phyloP scores from a whole-genome alignment of 2,888 invertebrate species.

The Terebella lapidaria region DNA sequence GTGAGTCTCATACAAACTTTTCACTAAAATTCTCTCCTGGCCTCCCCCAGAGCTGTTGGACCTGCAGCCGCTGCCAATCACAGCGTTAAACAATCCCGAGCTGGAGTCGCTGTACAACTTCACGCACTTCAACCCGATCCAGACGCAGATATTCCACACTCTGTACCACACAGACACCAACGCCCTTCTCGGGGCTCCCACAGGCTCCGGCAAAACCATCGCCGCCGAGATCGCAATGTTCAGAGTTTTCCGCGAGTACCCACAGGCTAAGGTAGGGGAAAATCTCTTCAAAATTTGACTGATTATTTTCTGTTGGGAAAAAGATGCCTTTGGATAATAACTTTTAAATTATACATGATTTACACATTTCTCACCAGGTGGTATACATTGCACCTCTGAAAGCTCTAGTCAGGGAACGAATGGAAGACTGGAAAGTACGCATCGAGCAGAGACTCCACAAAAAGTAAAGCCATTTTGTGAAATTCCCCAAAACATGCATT shows the following conservation, averaged over 20 bases:
- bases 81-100: constrained; percentile 70
- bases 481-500: too few species aligned
- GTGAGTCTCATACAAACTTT: too few species aligned
- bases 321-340: not conserved
- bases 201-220: constrained; percentile 96
- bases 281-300: not conserved
- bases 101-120: constrained; percentile 83
- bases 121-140: constrained; percentile 95
- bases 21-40: too few species aligned
- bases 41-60: constrained; percentile 73
- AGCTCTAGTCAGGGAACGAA: constrained; percentile 92
- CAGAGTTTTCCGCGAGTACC: constrained; percentile 76
- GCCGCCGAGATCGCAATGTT: constrained; percentile 97
- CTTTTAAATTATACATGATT: not conserved
- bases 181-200: constrained; percentile 82
- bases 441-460: constrained; percentile 57
- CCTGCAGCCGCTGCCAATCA: constrained; percentile 82
- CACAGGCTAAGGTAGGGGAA: constrained; percentile 58
- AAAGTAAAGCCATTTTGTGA: too few species aligned
- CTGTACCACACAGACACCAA: constrained; percentile 92
- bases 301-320: not conserved
- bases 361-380: constrained; percentile 54
- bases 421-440: constrained; percentile 77
- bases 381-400: constrained; percentile 98
- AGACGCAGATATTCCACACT: constrained; percentile 93